Conservation (phyloP, 1,140 invertebrate genomes). For the Hesperophylax magnus region DNA sequence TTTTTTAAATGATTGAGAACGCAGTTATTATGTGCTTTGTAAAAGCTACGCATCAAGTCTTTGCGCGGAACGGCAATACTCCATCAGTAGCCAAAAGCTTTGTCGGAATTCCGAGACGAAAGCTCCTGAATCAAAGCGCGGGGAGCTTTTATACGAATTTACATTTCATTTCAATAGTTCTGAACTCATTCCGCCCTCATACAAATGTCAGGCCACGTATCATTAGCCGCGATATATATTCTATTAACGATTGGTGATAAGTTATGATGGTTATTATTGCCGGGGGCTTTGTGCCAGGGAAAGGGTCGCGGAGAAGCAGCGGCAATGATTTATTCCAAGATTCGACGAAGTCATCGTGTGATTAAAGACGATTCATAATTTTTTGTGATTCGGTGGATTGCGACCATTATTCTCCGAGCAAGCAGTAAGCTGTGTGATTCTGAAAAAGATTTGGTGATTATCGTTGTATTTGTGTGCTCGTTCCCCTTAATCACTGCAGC, state of each 20-base stretch:
- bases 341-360: constrained; percentile 46
- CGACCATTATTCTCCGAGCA: neutral
- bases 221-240: constrained; percentile 44
- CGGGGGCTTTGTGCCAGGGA: neutral
- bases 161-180: constrained; percentile 47
- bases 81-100: constrained; percentile 39
- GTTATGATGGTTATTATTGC: constrained; percentile 6
- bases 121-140: constrained; percentile 17
- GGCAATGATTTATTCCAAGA: constrained; percentile 39
- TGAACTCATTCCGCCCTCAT: constrained; percentile 26
- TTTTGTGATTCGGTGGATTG: constrained; percentile 13
- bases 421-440: too few relatives aligned
- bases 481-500: too few relatives aligned
- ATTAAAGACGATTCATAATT: constrained; percentile 54
- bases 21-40: too few relatives aligned
- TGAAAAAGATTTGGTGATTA: too few relatives aligned
- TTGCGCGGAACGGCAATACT: constrained; percentile 12
- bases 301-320: neutral
- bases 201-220: constrained; percentile 45
- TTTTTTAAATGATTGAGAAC: too few relatives aligned
- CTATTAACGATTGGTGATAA: constrained; percentile 47
- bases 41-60: too few relatives aligned
- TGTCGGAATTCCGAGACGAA: constrained; percentile 35
- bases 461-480: too few relatives aligned
- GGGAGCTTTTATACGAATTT: constrained; percentile 51